Conservation (phyloP, 1,140 invertebrate genomes). For the Plectrocnemia conspersa region DNA sequence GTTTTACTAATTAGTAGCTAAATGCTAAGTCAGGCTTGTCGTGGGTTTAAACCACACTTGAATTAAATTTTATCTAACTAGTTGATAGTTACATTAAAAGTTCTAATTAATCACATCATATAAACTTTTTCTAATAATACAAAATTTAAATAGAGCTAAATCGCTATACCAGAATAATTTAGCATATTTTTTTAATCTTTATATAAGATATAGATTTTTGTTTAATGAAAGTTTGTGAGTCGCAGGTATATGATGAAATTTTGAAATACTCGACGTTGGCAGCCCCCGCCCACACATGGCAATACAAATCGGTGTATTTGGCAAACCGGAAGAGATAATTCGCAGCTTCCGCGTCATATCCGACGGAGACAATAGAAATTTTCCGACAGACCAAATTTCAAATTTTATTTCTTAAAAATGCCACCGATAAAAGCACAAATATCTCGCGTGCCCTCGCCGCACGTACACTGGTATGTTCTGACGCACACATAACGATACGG, state of each 20-base stretch:
- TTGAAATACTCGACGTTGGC: constrained; percentile 13
- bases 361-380: constrained; percentile 2
- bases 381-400: constrained; percentile 5
- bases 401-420: background rate
- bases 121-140: background rate
- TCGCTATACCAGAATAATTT: background rate
- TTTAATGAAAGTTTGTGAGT: constrained; percentile 3
- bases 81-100: no score
- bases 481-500: no score
- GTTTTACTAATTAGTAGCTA: no score
- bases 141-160: background rate
- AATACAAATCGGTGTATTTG: constrained; percentile 17
- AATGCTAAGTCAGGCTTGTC: no score
- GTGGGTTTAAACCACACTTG: no score
- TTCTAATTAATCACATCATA: no score
- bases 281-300: constrained; percentile 16
- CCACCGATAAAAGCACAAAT: no score
- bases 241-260: constrained; percentile 11
- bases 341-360: background rate
- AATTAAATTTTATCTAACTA: no score
- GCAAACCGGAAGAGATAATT: constrained; percentile 16
- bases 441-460: no score
- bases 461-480: no score
- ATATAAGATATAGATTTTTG: background rate
- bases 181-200: background rate